These are phyloP conservation scores for Cotesia chilonis DNA, from an alignment of 1,140 invertebrate species.

Conservation along the genomic window DNA sequence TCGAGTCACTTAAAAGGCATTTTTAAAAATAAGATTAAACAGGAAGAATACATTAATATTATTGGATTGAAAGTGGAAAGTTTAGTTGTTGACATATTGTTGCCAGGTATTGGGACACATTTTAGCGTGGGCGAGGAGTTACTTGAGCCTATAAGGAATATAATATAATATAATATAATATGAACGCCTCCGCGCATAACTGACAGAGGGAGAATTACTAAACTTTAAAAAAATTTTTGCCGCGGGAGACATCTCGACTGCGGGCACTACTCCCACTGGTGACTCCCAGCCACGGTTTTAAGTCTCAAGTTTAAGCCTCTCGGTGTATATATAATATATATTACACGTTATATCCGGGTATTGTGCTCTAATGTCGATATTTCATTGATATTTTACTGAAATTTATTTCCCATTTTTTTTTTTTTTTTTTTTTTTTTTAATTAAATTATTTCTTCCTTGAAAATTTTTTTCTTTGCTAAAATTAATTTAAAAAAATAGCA, in stretches of 20 bases:
- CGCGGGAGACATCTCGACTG: constrained; percentile 6
- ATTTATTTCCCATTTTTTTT: too few relatives aligned
- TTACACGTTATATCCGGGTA: too few relatives aligned
- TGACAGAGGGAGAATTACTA: constrained; percentile 9
- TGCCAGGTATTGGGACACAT: constrained; percentile 57
- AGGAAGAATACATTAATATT: too few relatives aligned
- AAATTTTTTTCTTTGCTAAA: too few relatives aligned
- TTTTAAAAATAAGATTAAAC: too few relatives aligned
- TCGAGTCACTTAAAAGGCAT: too few relatives aligned
- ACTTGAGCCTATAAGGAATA: constrained; percentile 62
- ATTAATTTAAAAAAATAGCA: too few relatives aligned
- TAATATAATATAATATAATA: constrained; percentile 53
- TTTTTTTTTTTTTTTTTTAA: too few relatives aligned
- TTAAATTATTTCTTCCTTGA: too few relatives aligned
- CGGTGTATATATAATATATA: too few relatives aligned
- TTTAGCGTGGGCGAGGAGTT: constrained; percentile 54
- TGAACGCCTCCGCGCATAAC: constrained; percentile 53
- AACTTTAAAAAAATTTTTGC: constrained; percentile 1
- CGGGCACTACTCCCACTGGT: background rate
- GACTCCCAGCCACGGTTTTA: background rate
- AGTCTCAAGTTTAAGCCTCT: background rate
- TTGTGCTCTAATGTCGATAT: too few relatives aligned
- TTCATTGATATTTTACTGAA: too few relatives aligned
- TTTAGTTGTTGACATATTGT: constrained; percentile 60
- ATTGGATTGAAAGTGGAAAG: constrained; percentile 49